Base-by-base conservation (phyloP, 2,113 vertebrate genomes). In the Daubentonia madagascariensis region DNA sequence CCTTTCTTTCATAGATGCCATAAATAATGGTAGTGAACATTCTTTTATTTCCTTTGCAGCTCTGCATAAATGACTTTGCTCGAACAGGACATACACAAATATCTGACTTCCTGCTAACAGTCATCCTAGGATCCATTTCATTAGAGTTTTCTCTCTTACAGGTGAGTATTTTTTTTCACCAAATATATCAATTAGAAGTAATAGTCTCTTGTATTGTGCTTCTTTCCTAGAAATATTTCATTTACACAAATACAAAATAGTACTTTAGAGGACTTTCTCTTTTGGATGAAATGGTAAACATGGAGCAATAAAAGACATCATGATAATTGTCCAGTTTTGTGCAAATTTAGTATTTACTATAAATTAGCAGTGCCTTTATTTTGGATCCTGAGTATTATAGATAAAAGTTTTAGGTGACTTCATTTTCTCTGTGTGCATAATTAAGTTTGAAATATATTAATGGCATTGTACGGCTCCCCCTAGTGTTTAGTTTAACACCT, bases 401-500 rank as follows among this genome's bases (percentile, higher is more conserved):
- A 79, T 91, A 83, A 97, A 97, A 86, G 35, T 90, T 45, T 75
- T 35, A 76, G 43, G 65, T 67, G 35, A 81, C 78, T 86, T 78
- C 8, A 70, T 87, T 76, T 91, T 91, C 37, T 23, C 17, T 59
- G 32, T 81, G 30, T 81, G 35, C 65, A 59, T 40, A 78, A n/a
- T 17, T 70, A 43, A 59, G 4, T 80, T 80, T 78, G 32, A 93
- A 96, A 81, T 92, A 65, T 4, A 81, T 22, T 23, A 7, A 65
- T 63, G 75, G 13, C 43, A 9, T 75, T 94, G 30, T 73, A 61
- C 92, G 81, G 3, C 28, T 94, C n/a, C 43, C 40, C 54, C 85
- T 87, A n/a, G 84, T 92, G n/a, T 63, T 97, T 83, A 73, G 35
- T 57, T 87, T 68, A 61, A 93, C 18, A 94, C n/a, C 80, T 76